Evolutionary conservation across 2,113 vertebrate genomes (phyloP).

Genomic region (Synodontis membranacea): DNA sequence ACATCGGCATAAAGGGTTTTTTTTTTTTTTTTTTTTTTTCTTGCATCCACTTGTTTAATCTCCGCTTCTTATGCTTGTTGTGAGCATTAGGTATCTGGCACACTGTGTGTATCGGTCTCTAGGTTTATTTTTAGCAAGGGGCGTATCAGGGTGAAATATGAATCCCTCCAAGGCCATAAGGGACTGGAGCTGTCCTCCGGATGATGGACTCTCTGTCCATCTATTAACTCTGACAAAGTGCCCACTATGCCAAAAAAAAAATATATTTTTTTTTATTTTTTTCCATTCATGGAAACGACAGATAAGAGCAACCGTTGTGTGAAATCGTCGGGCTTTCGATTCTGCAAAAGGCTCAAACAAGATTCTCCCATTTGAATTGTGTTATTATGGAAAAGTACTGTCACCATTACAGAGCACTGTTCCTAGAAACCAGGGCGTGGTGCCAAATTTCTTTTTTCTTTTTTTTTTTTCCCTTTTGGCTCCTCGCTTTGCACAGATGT

Average conservation of each 20-base stretch:
- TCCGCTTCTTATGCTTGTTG: background rate
- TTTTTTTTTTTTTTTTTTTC: background rate
- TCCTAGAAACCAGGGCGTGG: slow-evolving; percentile 52
- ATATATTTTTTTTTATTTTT: no score
- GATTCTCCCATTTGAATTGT: slow-evolving; percentile 40
- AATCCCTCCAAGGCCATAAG: slow-evolving; percentile 34
- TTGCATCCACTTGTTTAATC: background rate
- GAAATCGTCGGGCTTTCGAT: background rate
- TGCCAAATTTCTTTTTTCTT: slow-evolving; percentile 32
- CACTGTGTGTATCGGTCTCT: background rate
- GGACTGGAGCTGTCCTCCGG: slow-evolving; percentile 14
- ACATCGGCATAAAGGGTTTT: background rate
- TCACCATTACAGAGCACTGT: slow-evolving; percentile 44
- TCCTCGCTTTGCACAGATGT: slow-evolving; percentile 36
- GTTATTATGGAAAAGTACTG: slow-evolving; percentile 54
- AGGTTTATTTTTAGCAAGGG: slow-evolving; percentile 43
- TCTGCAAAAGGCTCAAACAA: slow-evolving; percentile 32
- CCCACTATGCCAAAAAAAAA: slow-evolving; percentile 1
- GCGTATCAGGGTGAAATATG: slow-evolving; percentile 49
- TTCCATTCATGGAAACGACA: slow-evolving; percentile 27
- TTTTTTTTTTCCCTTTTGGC: background rate
- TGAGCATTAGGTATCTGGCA: background rate
- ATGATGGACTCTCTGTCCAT: slow-evolving; percentile 40
- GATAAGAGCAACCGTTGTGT: slow-evolving; percentile 4
- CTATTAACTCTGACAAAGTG: slow-evolving; percentile 45